Percentiles rank a stretch among this genome's conserved stretches.
Evolutionary conservation across 2,797 vertebrate genomes (phyloP).

Genomic region (Bryconaethiops microstoma): DNA sequence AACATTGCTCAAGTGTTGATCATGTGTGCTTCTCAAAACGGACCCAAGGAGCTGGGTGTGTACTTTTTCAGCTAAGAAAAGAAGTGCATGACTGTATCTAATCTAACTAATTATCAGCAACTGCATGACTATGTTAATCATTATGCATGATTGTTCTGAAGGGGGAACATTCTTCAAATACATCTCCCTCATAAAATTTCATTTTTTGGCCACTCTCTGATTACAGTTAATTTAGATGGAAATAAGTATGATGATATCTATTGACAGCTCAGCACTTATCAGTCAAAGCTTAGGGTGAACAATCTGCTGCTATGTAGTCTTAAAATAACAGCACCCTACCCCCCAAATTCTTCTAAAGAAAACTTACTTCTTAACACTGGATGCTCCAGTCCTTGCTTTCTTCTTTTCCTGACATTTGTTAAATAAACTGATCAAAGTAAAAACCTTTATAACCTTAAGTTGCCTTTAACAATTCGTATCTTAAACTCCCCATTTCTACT

Average conservation of each 20-base stretch:
- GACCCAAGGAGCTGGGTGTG: no score
- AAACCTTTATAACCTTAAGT: no score
- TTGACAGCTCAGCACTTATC: slow-evolving; percentile 60
- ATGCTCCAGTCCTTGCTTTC: not conserved
- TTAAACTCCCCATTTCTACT: not conserved
- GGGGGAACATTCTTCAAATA: not conserved
- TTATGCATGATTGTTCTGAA: not conserved
- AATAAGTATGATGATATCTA: slow-evolving; percentile 64
- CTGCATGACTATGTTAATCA: not conserved
- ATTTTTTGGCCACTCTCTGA: not conserved
- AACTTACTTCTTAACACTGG: not conserved
- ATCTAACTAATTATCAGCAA: not conserved
- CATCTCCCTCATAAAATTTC: not conserved
- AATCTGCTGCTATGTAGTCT: slow-evolving; percentile 61
- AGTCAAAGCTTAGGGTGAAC: slow-evolving; percentile 70
- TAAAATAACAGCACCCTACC: not conserved
- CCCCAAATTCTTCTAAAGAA: not conserved
- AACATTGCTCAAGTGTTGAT: not conserved
- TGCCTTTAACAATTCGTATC: not conserved
- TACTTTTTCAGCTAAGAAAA: not conserved
- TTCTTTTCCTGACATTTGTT: not conserved
- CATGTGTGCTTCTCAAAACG: not conserved
- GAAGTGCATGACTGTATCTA: not conserved
- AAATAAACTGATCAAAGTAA: not conserved
- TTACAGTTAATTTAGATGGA: slow-evolving; percentile 61